Evolutionary conservation across 2,888 invertebrate genomes (phyloP).

Genomic region (Dermolepida albohirtum): DNA sequence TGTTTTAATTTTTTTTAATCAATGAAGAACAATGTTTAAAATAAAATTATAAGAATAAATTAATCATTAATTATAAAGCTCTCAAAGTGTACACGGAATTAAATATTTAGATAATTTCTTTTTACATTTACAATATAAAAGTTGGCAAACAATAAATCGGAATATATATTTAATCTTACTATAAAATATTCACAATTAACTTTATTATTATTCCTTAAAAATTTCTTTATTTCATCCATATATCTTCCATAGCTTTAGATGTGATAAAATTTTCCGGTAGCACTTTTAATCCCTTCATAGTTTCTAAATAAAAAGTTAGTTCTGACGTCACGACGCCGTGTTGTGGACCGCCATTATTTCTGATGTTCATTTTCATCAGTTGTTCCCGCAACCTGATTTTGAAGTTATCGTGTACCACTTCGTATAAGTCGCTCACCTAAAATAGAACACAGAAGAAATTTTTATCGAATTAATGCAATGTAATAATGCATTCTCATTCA

Average conservation of each 20-base stretch:
- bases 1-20: neutral
- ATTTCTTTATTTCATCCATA: constrained; percentile 77
- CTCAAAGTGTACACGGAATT: constrained; percentile 26
- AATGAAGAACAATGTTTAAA: neutral
- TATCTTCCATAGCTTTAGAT: constrained; percentile 84
- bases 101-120: constrained; percentile 9
- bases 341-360: constrained; percentile 96
- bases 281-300: constrained; percentile 82
- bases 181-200: constrained; percentile 44
- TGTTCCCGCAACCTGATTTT: constrained; percentile 88
- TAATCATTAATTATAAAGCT: constrained; percentile 33
- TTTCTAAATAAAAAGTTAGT: constrained; percentile 90
- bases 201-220: constrained; percentile 28
- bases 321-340: constrained; percentile 95
- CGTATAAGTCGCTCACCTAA: constrained; percentile 62
- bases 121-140: constrained; percentile 41
- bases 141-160: constrained; percentile 42
- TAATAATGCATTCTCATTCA: neutral
- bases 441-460: constrained; percentile 45
- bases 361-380: constrained; percentile 86
- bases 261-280: constrained; percentile 79
- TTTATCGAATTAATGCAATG: neutral
- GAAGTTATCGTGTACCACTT: constrained; percentile 85
- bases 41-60: constrained; percentile 18
- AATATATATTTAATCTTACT: constrained; percentile 42